These are phyloP conservation scores for Seriola dumerili DNA, from an alignment of 2,113 vertebrate species.

Conservation along the genomic window DNA sequence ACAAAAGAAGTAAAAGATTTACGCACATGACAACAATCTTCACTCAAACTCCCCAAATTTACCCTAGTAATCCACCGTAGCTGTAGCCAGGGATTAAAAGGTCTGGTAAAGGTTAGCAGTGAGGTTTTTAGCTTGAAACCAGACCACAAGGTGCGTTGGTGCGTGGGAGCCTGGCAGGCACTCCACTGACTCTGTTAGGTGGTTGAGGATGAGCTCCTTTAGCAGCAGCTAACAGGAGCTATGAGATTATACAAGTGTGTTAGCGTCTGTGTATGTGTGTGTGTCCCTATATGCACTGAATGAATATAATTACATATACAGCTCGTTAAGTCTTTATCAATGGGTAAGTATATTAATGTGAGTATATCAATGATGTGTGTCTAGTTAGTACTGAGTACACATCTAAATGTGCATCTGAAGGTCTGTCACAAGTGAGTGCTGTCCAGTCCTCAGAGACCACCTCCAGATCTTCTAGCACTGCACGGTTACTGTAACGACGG, in stretches of 20 bases:
- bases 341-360: constrained; percentile 28
- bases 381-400: constrained; percentile 33
- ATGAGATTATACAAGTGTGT: constrained; percentile 15
- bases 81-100: neutral
- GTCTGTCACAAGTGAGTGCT: constrained; percentile 16
- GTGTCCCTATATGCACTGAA: constrained; percentile 44
- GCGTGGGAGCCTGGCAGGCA: neutral
- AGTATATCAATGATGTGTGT: constrained; percentile 33
- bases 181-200: constrained; percentile 22
- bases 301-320: constrained; percentile 51
- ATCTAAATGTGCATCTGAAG: constrained; percentile 21
- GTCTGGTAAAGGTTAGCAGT: constrained; percentile 31
- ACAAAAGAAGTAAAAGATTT: constrained; percentile 22
- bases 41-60: constrained; percentile 15
- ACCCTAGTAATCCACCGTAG: neutral
- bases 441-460: constrained; percentile 34
- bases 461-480: constrained; percentile 33
- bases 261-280: constrained; percentile 26
- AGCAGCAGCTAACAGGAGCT: constrained; percentile 34
- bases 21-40: constrained; percentile 42
- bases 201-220: neutral
- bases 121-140: constrained; percentile 21
- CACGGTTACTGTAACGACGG: constrained; percentile 1
- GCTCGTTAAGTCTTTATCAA: constrained; percentile 36
- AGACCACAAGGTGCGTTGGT: constrained; percentile 56